Evolutionary conservation across 2,888 invertebrate genomes (phyloP).

Genomic region (Tetanocera ferruginea): DNA sequence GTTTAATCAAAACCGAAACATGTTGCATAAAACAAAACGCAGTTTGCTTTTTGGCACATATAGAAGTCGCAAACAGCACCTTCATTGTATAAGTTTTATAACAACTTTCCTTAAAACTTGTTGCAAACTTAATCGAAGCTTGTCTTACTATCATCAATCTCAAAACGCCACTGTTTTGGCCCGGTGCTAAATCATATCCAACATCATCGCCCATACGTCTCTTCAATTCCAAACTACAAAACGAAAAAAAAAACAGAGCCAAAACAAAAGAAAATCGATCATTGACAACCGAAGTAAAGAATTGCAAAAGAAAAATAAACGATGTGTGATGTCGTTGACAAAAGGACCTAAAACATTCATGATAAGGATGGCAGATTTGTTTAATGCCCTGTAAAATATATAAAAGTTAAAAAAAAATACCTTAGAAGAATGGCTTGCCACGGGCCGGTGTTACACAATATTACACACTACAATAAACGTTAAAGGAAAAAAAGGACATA

Average conservation of each 20-base stretch:
- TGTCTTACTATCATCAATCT: not conserved
- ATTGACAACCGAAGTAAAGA: conserved; percentile 49
- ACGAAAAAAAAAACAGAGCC: conserved; percentile 35
- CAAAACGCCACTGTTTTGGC: conserved; percentile 43
- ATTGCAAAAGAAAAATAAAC: conserved; percentile 53
- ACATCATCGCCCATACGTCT: not conserved
- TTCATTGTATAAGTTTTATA: too few species aligned
- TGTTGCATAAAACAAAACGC: too few species aligned
- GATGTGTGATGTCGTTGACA: conserved; percentile 67
- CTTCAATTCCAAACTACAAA: conserved; percentile 38
- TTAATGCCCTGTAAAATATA: too few species aligned
- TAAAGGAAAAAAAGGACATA: not conserved
- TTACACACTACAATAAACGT: conserved; percentile 47
- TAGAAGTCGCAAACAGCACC: too few species aligned
- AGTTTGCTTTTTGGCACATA: too few species aligned
- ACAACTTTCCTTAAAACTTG: too few species aligned
- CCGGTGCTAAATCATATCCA: conserved; percentile 47
- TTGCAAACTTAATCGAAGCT: too few species aligned
- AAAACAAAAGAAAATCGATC: conserved; percentile 44
- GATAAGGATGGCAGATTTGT: conserved; percentile 29
- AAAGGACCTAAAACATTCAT: conserved; percentile 54
- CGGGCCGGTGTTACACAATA: conserved; percentile 66
- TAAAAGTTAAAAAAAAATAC: conserved; percentile 36
- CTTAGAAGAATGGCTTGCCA: conserved; percentile 61
- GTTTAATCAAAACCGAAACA: too few species aligned